Base-by-base conservation (phyloP, 64 coral and sea anemone genomes). In the Catalaphyllia jardinei region DNA sequence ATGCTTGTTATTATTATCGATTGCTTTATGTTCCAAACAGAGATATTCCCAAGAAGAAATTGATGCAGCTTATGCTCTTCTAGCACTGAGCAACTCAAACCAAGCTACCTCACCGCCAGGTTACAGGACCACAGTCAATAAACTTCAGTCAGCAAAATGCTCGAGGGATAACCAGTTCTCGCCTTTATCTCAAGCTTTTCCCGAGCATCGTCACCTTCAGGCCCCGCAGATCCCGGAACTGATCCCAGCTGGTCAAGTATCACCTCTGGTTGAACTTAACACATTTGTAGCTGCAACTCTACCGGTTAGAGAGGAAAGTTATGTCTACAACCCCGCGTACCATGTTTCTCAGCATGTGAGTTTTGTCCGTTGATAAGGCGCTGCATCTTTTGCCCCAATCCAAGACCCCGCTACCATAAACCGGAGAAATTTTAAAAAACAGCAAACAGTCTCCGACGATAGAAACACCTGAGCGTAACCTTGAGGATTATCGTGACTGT, bases 21-120 rank as follows among this genome's bases (percentile, higher is more conserved):
- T 52, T 59, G 12, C 24, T 59, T 59, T 59, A 2, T 29, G 10
- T n/a, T 52, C 7, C 46, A 52, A 39, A 62, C 17, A 83, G 80
- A 67, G 67, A 83, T 83, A 83, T 38, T 39, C 60, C 33, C 20
- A 62, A 83, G 80, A 83, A 10, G 80, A 83, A 69, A 83, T 83
- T 35, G 80, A 83, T 22, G 80, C 80, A 10, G 80, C 80, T 24
- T 67, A 83, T 39, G 80, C 61, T 7, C 80, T 83, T 67, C 80
- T 83, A 24, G 80, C 80, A 11, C 33, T 83, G 27, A 83, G 61
- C 17, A 83, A 67, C 20, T 83, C 80, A 83, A 61, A 62, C 18
- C 62, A 30, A 67, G 31, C 60, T 49, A 20, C 9, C 31, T 10
- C 80, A 16, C 20, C 61, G 11, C 19, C 31, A 64, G 60, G 30